Evolutionary conservation across 2,888 invertebrate genomes (phyloP).

Genomic region (Aelia acuminata): DNA sequence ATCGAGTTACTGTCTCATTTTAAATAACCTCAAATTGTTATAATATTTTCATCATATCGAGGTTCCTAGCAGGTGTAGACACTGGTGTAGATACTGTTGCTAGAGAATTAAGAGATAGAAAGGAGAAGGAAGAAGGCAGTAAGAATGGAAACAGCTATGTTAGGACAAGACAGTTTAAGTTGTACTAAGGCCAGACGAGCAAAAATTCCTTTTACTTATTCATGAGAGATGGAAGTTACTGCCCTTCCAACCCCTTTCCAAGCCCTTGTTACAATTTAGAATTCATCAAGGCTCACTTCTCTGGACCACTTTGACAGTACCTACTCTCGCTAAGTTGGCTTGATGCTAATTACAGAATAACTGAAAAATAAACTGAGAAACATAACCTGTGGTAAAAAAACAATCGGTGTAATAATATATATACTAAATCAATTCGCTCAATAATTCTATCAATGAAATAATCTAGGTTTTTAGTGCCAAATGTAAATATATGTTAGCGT

Average conservation of each 20-base stretch:
- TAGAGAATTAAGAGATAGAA: not conserved
- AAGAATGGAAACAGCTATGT: constrained; percentile 23
- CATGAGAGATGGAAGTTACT: constrained; percentile 51
- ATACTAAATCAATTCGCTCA: no score
- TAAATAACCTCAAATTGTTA: no score
- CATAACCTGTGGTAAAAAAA: not conserved
- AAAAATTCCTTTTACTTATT: constrained; percentile 51
- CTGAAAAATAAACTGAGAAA: not conserved
- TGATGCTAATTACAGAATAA: not conserved
- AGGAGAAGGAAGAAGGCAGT: not conserved
- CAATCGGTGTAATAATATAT: no score
- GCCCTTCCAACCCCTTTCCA: not conserved
- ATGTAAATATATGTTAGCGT: no score
- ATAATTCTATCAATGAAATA: no score
- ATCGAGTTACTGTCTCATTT: no score
- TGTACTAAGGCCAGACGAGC: constrained; percentile 5
- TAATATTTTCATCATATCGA: no score
- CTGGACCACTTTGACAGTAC: not conserved
- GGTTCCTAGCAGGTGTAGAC: no score
- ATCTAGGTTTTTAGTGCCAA: no score
- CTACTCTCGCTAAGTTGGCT: not conserved
- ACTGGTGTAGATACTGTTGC: no score
- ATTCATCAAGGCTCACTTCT: constrained; percentile 36
- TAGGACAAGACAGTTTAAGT: constrained; percentile 40
- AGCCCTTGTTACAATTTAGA: constrained; percentile 51